Conservation (phyloP, 2,113 vertebrate genomes). For the Nycticryphes semicollaris region DNA sequence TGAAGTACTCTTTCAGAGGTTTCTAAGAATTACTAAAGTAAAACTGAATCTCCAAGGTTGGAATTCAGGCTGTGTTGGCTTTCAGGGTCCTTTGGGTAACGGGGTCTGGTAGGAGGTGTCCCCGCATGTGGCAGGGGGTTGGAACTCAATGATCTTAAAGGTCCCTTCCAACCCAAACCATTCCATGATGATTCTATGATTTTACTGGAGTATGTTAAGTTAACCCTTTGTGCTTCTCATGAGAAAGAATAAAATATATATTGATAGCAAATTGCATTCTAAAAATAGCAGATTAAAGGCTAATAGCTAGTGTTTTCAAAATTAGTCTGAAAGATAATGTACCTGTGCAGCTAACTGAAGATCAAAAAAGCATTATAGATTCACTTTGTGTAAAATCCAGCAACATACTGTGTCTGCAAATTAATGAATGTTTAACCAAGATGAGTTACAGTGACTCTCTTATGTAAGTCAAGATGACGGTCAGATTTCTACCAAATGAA, state of each 20-base stretch:
- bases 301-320: background rate
- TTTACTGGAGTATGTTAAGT: background rate
- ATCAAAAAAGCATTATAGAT: background rate
- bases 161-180: no score
- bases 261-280: background rate
- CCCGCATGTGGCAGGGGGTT: no score
- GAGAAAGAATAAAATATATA: background rate
- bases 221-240: background rate
- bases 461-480: conserved; percentile 4
- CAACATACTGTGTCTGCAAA: background rate
- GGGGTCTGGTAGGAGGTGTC: no score
- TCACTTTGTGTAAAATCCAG: background rate
- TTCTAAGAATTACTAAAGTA: background rate
- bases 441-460: background rate
- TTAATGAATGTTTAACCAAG: conserved; percentile 44
- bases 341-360: background rate
- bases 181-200: no score
- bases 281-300: background rate
- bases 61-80: background rate
- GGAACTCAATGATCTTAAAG: no score
- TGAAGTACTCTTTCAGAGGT: background rate
- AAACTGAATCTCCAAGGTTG: background rate
- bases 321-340: background rate
- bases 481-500: conserved; percentile 31
- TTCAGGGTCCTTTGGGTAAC: background rate